Percentiles rank a stretch among this genome's conserved stretches.
Conservation (phyloP, 2,888 invertebrate species). For the Flabesymbios commensalis region DNA sequence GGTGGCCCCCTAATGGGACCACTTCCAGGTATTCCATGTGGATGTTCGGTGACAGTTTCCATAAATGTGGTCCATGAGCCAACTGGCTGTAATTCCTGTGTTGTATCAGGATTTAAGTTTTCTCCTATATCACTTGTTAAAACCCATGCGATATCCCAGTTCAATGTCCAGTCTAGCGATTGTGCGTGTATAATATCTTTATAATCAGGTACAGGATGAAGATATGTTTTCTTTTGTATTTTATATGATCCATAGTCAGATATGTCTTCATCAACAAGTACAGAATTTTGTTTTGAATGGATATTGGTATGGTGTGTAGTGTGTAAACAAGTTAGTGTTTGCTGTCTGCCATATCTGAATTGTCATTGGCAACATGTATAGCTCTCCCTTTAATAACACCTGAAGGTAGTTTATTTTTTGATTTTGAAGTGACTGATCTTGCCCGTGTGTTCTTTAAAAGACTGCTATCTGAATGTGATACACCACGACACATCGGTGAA, state of each 20-base stretch:
- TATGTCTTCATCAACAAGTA: neutral
- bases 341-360: no score
- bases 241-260: neutral
- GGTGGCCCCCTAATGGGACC: no score
- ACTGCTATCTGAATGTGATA: no score
- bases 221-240: neutral
- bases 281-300: neutral
- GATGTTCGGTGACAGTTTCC: neutral
- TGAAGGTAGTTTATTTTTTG: no score
- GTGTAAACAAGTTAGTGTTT: no score
- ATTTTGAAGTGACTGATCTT: no score
- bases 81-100: neutral
- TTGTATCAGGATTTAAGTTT: neutral
- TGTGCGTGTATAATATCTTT: neutral
- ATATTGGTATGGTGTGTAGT: neutral
- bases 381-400: no score
- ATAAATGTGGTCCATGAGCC: neutral
- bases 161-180: neutral
- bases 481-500: no score
- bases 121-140: neutral
- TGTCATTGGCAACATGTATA: no score
- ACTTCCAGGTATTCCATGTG: neutral
- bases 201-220: neutral
- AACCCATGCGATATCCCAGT: neutral
- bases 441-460: no score